Conservation (phyloP, 2,113 vertebrate genomes). For the Ornithorhynchus anatinus region DNA sequence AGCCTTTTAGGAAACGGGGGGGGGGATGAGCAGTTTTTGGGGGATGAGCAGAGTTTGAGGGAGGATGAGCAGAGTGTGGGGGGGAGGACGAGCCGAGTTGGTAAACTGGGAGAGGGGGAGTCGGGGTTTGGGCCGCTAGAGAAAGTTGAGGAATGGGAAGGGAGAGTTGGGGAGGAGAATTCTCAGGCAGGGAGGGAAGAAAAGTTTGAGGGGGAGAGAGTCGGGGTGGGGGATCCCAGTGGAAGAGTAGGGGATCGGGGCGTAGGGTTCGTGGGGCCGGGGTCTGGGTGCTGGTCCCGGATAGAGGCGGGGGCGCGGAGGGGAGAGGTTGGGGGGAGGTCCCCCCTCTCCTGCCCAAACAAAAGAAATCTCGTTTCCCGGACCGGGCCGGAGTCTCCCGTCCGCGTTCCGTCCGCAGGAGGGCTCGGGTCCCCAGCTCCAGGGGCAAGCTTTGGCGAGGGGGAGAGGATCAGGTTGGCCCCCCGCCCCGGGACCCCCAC, state of each 20-base stretch:
- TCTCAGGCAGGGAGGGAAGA: too few relatives aligned
- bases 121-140: too few relatives aligned
- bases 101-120: too few relatives aligned
- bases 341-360: slow-evolving; percentile 54
- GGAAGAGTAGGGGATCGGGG: too few relatives aligned
- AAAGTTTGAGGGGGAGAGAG: slow-evolving; percentile 41
- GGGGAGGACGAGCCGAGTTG: too few relatives aligned
- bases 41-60: background rate
- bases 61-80: too few relatives aligned
- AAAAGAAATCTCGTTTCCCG: slow-evolving; percentile 63
- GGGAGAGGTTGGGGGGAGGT: slow-evolving; percentile 16
- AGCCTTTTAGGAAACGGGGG: too few relatives aligned
- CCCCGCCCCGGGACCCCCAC: too few relatives aligned
- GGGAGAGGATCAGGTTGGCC: background rate
- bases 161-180: too few relatives aligned
- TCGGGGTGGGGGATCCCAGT: slow-evolving; percentile 1
- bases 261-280: too few relatives aligned
- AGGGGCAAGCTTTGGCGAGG: background rate
- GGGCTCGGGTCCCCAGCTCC: background rate
- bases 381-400: slow-evolving; percentile 39
- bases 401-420: background rate
- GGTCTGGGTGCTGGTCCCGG: too few relatives aligned
- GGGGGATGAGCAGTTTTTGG: slow-evolving; percentile 7
- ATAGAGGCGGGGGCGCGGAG: slow-evolving; percentile 65
- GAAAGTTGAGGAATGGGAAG: too few relatives aligned